These are phyloP conservation scores for Mus spretus DNA, from an alignment of 2,797 vertebrate species.

Conservation along the genomic window DNA sequence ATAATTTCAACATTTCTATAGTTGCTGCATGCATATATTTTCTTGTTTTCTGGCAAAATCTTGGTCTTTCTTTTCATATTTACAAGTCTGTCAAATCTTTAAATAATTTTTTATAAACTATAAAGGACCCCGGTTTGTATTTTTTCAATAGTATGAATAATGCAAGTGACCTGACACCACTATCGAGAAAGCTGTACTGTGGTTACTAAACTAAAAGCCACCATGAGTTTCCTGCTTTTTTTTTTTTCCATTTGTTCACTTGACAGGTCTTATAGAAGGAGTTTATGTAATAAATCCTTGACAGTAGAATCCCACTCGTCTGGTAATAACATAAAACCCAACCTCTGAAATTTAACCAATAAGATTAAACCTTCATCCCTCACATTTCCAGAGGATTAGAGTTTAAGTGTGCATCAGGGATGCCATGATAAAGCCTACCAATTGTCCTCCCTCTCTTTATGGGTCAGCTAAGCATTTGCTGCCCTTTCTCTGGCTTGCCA, in stretches of 20 bases:
- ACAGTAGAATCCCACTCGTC: neutral
- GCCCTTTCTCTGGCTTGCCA: neutral
- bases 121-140: neutral
- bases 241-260: neutral
- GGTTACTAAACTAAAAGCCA: neutral
- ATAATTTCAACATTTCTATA: neutral
- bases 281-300: neutral
- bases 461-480: neutral
- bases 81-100: neutral
- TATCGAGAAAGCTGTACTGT: neutral
- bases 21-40: neutral
- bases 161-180: too few species aligned
- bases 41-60: neutral
- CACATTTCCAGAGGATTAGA: neutral
- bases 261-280: neutral
- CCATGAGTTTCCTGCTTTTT: neutral
- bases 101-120: slow-evolving; percentile 9
- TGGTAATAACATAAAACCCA: neutral
- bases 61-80: neutral
- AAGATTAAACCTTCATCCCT: neutral
- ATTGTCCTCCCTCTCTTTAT: neutral
- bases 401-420: neutral
- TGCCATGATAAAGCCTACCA: neutral
- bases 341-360: neutral
- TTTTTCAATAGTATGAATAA: neutral